phyloP scores from a whole-genome alignment of 2,797 vertebrate genomes.

The Gymnopithys bicolor region DNA sequence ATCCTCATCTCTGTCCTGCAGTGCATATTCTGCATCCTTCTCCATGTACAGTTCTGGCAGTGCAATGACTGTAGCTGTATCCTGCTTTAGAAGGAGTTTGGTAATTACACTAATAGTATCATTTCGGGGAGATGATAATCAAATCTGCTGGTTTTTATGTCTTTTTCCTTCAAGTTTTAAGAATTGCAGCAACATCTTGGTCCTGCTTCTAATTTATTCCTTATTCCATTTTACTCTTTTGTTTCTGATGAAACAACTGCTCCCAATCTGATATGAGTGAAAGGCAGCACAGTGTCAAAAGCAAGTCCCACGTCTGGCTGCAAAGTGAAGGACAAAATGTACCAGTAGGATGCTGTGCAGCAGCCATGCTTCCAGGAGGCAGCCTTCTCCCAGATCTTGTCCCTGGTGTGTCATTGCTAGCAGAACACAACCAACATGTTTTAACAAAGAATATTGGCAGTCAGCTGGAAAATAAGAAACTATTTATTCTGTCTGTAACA shows the following conservation, averaged over 20 bases:
- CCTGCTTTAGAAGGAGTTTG: background rate
- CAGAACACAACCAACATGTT: slow-evolving; percentile 13
- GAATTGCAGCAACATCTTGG: background rate
- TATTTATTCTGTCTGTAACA: background rate
- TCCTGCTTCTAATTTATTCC: slow-evolving; percentile 7
- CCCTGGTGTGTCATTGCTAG: background rate
- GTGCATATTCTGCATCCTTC: background rate
- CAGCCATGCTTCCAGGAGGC: slow-evolving; percentile 33
- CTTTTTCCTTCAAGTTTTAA: background rate
- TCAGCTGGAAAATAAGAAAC: background rate
- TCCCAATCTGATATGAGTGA: slow-evolving; percentile 6
- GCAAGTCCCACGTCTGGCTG: background rate
- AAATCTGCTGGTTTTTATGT: slow-evolving; percentile 8
- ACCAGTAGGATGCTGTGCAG: slow-evolving; percentile 32
- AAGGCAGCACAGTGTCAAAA: slow-evolving; percentile 14
- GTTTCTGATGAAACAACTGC: slow-evolving; percentile 14
- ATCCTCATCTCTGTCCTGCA: background rate
- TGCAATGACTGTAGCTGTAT: background rate
- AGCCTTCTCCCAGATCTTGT: slow-evolving; percentile 19
- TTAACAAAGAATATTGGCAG: background rate
- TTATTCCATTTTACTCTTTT: slow-evolving; percentile 14
- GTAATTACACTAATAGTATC: background rate
- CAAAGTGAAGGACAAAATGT: slow-evolving; percentile 47
- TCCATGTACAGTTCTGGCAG: background rate
- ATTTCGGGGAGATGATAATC: background rate